Base-by-base conservation (phyloP, 2,797 vertebrate species). In the Melanotaenia boesemani region DNA sequence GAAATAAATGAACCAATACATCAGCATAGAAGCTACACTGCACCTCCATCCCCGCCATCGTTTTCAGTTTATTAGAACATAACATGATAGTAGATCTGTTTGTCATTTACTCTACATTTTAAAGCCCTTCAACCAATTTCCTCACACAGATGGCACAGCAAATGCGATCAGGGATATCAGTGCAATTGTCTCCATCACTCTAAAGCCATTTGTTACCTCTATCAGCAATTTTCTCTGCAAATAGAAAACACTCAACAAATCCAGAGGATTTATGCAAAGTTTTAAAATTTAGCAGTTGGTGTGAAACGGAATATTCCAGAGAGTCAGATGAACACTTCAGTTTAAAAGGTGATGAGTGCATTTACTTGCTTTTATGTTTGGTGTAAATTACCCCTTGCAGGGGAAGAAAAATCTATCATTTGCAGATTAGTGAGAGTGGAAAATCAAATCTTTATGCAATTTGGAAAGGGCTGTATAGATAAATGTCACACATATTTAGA, bases 171-270 rank as follows among this genome's bases (percentile, higher is more conserved):
- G 84, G 80, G 82, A 86, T 80, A 86, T 77, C 63, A 74, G 67
- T 68, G 32, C 81, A 84, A 84, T 84, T 79, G 80, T 91, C 79
- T 90, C 74, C 20, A 64, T 84, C 77, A 67, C 77, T 84, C 70
- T 37, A 67, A 75, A 87, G 81, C 80, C 77, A 82, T 91, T 89
- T 84, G 75, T 80, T 79, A 84, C 69, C 76, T 66, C 65, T 70
- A 88, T 82, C 74, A 79, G 83, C 76, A 80, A 80, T 91, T 87
- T 89, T 82, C 83, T 74, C 71, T 55, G 84, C 76, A 85, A 88
- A 85, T 83, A 81, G 66, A 86, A 87, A 89, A 88, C 81, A 71
- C 78, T 81, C 74, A 67, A 72, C 79, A 69, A 71, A 83, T 80
- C 75, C 50, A 52, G 67, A 26, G 69, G 74, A 78, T 82, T 81